Conservation (phyloP, 1,140 invertebrate genomes). For the Rhynchophorus ferrugineus region DNA sequence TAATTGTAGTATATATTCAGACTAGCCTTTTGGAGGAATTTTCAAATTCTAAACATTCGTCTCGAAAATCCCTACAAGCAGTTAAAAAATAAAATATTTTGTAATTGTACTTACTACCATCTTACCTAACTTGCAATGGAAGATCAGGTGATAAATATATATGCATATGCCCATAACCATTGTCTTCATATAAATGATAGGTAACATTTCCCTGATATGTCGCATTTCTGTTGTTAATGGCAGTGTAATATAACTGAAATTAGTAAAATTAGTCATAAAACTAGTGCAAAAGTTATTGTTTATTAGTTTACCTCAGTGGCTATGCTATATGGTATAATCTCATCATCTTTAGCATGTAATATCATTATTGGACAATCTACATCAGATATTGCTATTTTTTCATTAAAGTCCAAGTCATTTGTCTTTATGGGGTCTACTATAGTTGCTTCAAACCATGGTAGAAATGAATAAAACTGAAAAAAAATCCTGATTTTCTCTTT, state of each 20-base stretch:
- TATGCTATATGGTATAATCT: slow-evolving; percentile 67
- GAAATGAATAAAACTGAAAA: slow-evolving; percentile 34
- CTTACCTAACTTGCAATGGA: slow-evolving; percentile 45
- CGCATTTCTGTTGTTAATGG: slow-evolving; percentile 45
- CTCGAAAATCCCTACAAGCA: slow-evolving; percentile 2
- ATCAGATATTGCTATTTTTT: slow-evolving; percentile 58
- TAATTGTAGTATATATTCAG: too few relatives aligned
- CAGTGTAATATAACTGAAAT: slow-evolving; percentile 56
- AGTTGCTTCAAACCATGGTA: slow-evolving; percentile 65
- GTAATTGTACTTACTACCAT: too few relatives aligned
- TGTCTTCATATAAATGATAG: slow-evolving; percentile 55
- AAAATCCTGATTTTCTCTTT: too few relatives aligned
- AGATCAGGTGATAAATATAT: slow-evolving; percentile 52
- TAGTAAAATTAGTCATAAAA: slow-evolving; percentile 7
- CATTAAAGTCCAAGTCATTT: slow-evolving; percentile 61
- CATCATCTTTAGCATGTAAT: slow-evolving; percentile 83
- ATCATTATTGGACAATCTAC: slow-evolving; percentile 74
- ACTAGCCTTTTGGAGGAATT: too few relatives aligned
- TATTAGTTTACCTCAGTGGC: slow-evolving; percentile 55
- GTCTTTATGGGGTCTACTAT: slow-evolving; percentile 60
- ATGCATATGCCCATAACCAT: slow-evolving; percentile 55
- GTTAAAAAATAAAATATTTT: too few relatives aligned
- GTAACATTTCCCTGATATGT: slow-evolving; percentile 49
- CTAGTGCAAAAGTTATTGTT: neutral
- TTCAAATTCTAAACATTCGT: slow-evolving; percentile 7